Base-by-base conservation (phyloP, 2,797 vertebrate genomes). In the Molossus alvarezi region DNA sequence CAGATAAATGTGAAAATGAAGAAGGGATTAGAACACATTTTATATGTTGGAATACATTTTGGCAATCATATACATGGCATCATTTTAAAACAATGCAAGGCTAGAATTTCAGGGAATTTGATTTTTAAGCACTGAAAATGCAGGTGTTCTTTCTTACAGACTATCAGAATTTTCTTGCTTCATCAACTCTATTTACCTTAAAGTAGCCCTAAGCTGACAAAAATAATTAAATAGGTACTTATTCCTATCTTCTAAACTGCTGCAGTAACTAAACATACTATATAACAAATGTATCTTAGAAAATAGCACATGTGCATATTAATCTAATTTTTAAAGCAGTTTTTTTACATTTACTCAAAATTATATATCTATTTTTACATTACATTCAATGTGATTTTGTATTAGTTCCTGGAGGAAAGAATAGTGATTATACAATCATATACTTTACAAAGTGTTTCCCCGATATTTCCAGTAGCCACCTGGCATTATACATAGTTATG, bases 211-310 rank as follows among this genome's bases (percentile, higher is more conserved):
- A 23, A 53, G 53, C 53, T 69, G 41, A 53, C 41, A 25, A 89
- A 29, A 60, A 57, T 69, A 6, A 82, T 83, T 83, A 83, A 76
- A 77, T 67, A 45, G 20, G 27, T 48, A 27, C 45, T 85, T 55
- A 33, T 60, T 90, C 20, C 33, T 45, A 53, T 79, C 51, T 76
- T 71, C n/a, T 72, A 80, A 90, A 57, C 33, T 79, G 71, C 4
- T 3, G 5, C 9, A 57, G 15, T 55, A 79, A 21, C 9, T 5
- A 90, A 79, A 80, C 48, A 6, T 48, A 48, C 12, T 90, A 9
- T 73, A 57, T 94, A 41, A 80, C 67, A 94, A 80, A 64, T 80
- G 7, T 33, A 72, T 55, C 29, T 90, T 80, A 33, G 33, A 80
- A 72, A 79, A 45, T 17, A 48, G 17, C 8, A 71, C 33, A 45